Evolutionary conservation across 30 jellyfish, hydroid and myxozoan genomes (phyloP).

Genomic region (Rhopilema esculentum): DNA sequence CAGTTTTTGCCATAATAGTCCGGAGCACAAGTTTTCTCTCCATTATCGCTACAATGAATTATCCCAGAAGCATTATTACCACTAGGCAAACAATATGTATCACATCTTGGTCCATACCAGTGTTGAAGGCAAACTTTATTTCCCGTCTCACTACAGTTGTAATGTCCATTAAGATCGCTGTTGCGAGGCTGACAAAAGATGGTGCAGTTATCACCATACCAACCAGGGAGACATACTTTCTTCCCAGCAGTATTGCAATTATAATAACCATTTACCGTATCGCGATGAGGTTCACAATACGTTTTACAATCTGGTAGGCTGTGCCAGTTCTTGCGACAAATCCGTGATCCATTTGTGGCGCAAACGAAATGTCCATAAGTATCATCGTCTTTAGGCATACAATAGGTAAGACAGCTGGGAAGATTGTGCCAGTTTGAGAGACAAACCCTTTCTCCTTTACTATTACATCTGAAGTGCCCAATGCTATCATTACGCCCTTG

Average conservation of each 20-base stretch:
- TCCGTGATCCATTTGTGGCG: slow-evolving; percentile 26
- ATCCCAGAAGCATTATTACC: slow-evolving; percentile 1
- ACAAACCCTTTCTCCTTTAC: slow-evolving; percentile 52
- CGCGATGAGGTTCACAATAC: slow-evolving; percentile 38
- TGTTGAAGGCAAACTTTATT: slow-evolving; percentile 43
- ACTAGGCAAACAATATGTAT: slow-evolving; percentile 38
- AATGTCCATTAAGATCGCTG: slow-evolving; percentile 61
- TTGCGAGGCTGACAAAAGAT: slow-evolving; percentile 42
- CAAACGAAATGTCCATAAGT: slow-evolving; percentile 52
- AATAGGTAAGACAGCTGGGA: slow-evolving; percentile 56
- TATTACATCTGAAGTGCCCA: slow-evolving; percentile 60
- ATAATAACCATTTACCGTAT: slow-evolving; percentile 46
- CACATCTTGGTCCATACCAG: slow-evolving; percentile 67
- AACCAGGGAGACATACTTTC: slow-evolving; percentile 36
- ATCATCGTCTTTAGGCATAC: slow-evolving; percentile 44
- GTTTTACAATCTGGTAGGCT: slow-evolving; percentile 33
- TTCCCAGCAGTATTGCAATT: slow-evolving; percentile 37
- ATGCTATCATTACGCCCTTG: slow-evolving; percentile 22
- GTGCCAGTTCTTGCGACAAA: slow-evolving; percentile 46
- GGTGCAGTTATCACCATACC: slow-evolving; percentile 69
- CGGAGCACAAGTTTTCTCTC: slow-evolving; percentile 34
- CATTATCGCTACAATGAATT: slow-evolving; percentile 27
- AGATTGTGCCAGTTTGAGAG: slow-evolving; percentile 12
- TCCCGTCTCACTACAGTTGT: slow-evolving; percentile 58
- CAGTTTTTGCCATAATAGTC: slow-evolving; percentile 58